These are phyloP conservation scores for Drosophila rufa DNA, from an alignment of 1,140 invertebrate species.

Conservation along the genomic window DNA sequence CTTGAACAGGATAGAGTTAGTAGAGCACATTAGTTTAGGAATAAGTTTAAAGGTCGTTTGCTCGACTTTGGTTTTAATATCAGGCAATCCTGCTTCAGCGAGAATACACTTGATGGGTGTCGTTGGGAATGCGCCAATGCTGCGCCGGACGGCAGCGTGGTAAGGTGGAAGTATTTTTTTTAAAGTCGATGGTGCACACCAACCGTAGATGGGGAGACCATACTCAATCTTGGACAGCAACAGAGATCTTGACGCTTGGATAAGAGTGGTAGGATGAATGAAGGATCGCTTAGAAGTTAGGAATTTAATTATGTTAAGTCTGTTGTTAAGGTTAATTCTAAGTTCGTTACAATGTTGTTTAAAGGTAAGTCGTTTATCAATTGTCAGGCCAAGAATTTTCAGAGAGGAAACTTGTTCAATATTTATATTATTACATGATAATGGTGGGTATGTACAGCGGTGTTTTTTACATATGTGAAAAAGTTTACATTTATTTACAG, in stretches of 20 bases:
- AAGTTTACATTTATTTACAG: constrained; percentile 3
- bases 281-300: constrained; percentile 1
- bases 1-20: too few species aligned
- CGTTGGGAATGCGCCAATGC: constrained; percentile 9
- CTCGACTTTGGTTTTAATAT: not conserved
- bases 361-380: constrained; percentile 24
- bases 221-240: constrained; percentile 18
- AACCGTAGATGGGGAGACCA: constrained; percentile 13
- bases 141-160: constrained; percentile 12
- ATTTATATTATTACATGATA: constrained; percentile 6
- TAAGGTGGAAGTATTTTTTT: constrained; percentile 2
- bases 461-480: constrained; percentile 1
- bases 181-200: constrained; percentile 2
- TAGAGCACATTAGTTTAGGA: too few species aligned
- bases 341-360: constrained; percentile 28
- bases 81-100: constrained; percentile 8
- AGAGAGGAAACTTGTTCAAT: constrained; percentile 4
- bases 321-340: constrained; percentile 16
- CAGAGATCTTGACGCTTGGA: constrained; percentile 15
- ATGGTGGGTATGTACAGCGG: not conserved
- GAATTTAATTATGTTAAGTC: constrained; percentile 31
- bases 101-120: not conserved
- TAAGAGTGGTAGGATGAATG: constrained; percentile 6
- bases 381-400: constrained; percentile 16
- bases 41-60: not conserved